These are phyloP conservation scores for Conchocele bisecta DNA, from an alignment of 2,888 invertebrate genomes.

Conservation along the genomic window DNA sequence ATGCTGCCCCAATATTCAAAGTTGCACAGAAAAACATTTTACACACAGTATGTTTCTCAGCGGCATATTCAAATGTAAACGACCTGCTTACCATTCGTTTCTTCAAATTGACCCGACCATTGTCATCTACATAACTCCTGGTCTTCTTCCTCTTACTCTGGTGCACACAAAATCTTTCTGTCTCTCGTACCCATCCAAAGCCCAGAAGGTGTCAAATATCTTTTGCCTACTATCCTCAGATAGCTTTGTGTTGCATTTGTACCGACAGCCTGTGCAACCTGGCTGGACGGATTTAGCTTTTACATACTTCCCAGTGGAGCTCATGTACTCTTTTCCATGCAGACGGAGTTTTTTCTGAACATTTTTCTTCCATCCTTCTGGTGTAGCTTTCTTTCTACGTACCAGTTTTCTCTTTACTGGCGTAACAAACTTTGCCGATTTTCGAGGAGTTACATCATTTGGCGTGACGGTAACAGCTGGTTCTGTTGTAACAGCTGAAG, in stretches of 20 bases:
- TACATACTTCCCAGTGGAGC: conserved; percentile 1
- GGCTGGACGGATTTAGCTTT: neutral
- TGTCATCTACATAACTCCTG: neutral
- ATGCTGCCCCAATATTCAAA: conserved; percentile 7
- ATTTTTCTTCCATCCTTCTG: conserved; percentile 19
- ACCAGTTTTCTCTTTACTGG: conserved; percentile 4
- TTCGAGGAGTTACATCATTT: conserved; percentile 1
- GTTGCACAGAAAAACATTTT: conserved; percentile 16
- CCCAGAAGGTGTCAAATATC: conserved; percentile 11
- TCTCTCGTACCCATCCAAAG: neutral
- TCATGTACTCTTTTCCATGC: conserved; percentile 16
- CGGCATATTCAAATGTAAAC: neutral
- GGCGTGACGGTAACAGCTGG: neutral
- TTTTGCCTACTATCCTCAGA: conserved; percentile 17
- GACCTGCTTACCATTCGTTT: conserved; percentile 2
- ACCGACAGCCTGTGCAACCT: conserved; percentile 10
- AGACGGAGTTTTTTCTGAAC: conserved; percentile 11
- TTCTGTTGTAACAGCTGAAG: neutral
- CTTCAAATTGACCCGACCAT: neutral
- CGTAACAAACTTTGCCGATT: conserved; percentile 1
- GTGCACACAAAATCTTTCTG: conserved; percentile 20
- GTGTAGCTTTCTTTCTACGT: conserved; percentile 5
- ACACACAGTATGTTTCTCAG: conserved; percentile 17
- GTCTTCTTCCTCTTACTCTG: neutral
- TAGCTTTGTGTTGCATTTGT: conserved; percentile 12